Base-by-base conservation (phyloP, 1,140 invertebrate genomes). In the Ceratina japonica region DNA sequence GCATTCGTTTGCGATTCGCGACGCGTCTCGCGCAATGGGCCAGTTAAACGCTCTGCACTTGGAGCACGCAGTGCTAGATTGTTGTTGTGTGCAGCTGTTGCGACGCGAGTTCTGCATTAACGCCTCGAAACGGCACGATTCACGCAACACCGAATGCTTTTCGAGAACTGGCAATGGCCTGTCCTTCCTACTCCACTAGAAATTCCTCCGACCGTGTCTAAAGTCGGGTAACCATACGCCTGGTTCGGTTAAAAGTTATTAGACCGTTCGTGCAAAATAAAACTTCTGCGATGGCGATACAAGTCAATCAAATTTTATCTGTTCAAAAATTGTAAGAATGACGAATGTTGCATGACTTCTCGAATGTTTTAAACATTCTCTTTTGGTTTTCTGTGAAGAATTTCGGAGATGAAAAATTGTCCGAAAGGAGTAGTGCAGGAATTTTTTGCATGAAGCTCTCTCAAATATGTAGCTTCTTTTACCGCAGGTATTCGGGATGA, bases 21-120 rank as follows among this genome's bases (percentile, higher is more conserved):
- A 58, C 65, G 69, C 59, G 80, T 64, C 58, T 37, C 61, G 81
- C 61, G 81, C 70, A 66, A 80, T 75, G 71, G 73, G 69, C 71
- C 76, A 44, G 81, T 84, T 84, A 83, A 44, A 79, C 82, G 75
- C 63, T 62, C 49, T 8, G 37, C 37, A 44, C 49, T 16, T 44
- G 58, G 61, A 83, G 75, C 74, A 44, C 82, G 74, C 66, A 16
- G 51, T 71, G 49, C 37, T 59, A 27, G 65, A 59, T 71, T 20
- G 70, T 20, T 52, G 58, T 27, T 52, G 58, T 52, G 59, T 56
- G 59, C 75, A 78, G 75, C 68, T 78, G 75, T 20, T 44, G 37
- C 68, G 49, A 52, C 75, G 66, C n/a, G 68, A 71, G 62, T 77
- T 27, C 20, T 44, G 59, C 49, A 72, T 78, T 72, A 78, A 22